A percentile compares a stretch with the other conserved stretches of the same genome.
phyloP scores from a whole-genome alignment of 1,140 invertebrate genomes.

The Zaprionus davidi region DNA sequence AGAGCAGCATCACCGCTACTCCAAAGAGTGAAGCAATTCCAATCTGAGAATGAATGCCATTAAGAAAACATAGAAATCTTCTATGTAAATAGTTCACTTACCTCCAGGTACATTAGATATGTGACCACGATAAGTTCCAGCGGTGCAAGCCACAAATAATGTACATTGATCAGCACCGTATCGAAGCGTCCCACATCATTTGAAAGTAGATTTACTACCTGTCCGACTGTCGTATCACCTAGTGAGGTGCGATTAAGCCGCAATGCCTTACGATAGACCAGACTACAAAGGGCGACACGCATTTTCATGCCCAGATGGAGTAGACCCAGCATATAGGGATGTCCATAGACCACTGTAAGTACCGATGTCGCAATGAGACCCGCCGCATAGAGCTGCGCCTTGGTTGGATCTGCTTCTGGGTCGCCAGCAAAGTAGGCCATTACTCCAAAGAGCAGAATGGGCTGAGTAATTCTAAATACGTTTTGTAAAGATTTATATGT shows the following conservation, averaged over 20 bases:
- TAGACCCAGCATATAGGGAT: constrained; percentile 87
- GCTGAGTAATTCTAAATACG: constrained; percentile 56
- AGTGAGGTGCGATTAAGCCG: constrained; percentile 88
- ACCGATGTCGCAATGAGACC: constrained; percentile 86
- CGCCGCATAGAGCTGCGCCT: constrained; percentile 86
- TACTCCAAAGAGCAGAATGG: constrained; percentile 64
- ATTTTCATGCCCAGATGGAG: constrained; percentile 84
- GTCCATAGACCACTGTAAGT: constrained; percentile 85
- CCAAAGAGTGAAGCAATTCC: constrained; percentile 89
- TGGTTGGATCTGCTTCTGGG: constrained; percentile 59
- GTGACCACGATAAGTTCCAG: constrained; percentile 85
- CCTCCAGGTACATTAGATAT: constrained; percentile 84
- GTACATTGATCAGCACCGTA: constrained; percentile 76
- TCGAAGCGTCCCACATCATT: constrained; percentile 86
- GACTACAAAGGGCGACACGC: constrained; percentile 86
- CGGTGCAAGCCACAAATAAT: constrained; percentile 85
- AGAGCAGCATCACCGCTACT: constrained; percentile 90
- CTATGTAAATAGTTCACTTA: constrained; percentile 43
- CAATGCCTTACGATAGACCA: constrained; percentile 89
- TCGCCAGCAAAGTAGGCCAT: constrained; percentile 65
- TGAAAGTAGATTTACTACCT: constrained; percentile 89
- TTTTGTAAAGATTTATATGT: not conserved
- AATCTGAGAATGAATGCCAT: constrained; percentile 46
- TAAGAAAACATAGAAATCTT: constrained; percentile 20
- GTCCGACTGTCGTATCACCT: constrained; percentile 91